Evolutionary conservation across 2,888 invertebrate genomes (phyloP), one percentile per base, ranked within the genome.

Genomic region (Leptinotarsa rubiginosa): DNA sequence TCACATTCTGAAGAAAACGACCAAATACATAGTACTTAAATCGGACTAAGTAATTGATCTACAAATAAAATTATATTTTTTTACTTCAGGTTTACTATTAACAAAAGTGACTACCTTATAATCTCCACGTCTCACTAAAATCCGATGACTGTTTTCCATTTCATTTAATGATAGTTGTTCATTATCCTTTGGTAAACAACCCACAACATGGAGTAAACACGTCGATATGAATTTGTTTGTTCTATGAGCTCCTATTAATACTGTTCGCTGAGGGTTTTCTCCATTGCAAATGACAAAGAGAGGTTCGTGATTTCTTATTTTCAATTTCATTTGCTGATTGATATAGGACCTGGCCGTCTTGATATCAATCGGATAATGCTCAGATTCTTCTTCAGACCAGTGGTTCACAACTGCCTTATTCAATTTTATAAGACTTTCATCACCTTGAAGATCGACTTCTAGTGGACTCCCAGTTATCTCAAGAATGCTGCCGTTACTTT

Each of bases 401-500:
- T 73, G 62, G n/a, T 73, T 54, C 41, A 64, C 22, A 52, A 31
- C 70, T 52, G 22, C 70, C 25, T 69, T 52, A 31, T 70, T 52
- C 47, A 31, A 47, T 41, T 59, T 18, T 4, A 52, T 50, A 31
- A 81, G 59, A 18, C 77, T 73, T n/a, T 81, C 82, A 75, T 83
- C 77, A 4, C 75, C 77, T 10, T 75, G 76, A 41, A 83, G 75
- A 77, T 82, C 81, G n/a, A 82, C 79, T 77, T 81, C 62, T 68
- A 83, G 74, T 1, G 83, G 83, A 71, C 76, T 76, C 16, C 83
- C 83, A 52, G 83, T 83, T 47, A 83, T 71, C 13, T 80, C 78
- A 5, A 76, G 68, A 20, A 74, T 31, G 65, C 59, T 65, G 18
- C 67, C 72, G 15, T 52, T 66, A 49, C 31, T 66, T 4, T 59